Conservation (phyloP, 2,797 vertebrate genomes). For the Poecilia velifera region DNA sequence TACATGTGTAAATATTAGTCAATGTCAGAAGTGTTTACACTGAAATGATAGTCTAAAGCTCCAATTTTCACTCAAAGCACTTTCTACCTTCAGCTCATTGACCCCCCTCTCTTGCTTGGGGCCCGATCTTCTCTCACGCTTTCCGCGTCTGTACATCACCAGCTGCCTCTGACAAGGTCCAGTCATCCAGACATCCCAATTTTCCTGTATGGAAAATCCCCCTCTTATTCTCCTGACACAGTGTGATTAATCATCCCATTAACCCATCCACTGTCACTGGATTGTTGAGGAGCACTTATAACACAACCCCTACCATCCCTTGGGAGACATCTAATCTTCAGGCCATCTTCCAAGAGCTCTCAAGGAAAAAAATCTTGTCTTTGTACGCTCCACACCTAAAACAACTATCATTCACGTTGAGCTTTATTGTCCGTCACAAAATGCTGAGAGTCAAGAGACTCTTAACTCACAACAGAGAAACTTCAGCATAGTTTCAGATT, state of each 20-base stretch:
- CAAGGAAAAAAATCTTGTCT: conserved; percentile 48
- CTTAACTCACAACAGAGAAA: conserved; percentile 10
- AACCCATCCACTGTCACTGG: conserved; percentile 62
- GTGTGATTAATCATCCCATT: conserved; percentile 68
- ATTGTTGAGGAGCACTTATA: conserved; percentile 53
- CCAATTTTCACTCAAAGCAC: conserved; percentile 51
- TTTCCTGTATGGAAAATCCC: conserved; percentile 41
- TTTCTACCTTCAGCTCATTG: conserved; percentile 42
- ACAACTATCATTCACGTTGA: conserved; percentile 47
- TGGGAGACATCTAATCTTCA: conserved; percentile 61
- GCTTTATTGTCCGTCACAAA: conserved; percentile 44
- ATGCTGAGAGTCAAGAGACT: conserved; percentile 24
- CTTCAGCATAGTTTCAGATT: background rate
- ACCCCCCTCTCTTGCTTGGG: conserved; percentile 44
- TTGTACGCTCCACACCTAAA: conserved; percentile 47
- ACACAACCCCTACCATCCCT: conserved; percentile 48
- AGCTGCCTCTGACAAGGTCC: conserved; percentile 55
- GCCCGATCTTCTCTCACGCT: conserved; percentile 48
- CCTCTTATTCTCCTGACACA: conserved; percentile 54
- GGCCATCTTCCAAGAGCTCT: conserved; percentile 61
- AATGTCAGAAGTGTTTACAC: conserved; percentile 65
- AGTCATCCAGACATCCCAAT: conserved; percentile 56
- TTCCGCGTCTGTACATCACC: conserved; percentile 51
- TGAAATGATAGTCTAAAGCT: conserved; percentile 58
- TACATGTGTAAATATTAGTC: conserved; percentile 73